Conservation (phyloP, 2,797 vertebrate genomes). For the Podarcis lilfordi region DNA sequence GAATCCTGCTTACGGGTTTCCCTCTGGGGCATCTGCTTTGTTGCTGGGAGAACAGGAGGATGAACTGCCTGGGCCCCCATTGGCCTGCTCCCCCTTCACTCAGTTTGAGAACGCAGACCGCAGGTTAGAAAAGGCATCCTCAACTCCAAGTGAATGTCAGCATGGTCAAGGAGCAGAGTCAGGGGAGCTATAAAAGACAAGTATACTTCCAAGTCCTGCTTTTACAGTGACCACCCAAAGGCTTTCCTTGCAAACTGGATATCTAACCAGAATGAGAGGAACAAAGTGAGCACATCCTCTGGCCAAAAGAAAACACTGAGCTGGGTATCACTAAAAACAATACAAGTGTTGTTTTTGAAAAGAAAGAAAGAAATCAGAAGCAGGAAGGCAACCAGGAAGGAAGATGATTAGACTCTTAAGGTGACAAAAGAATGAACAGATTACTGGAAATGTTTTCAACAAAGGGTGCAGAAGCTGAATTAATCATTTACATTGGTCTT, state of each 20-base stretch:
- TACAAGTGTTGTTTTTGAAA: not conserved
- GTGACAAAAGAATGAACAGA: not conserved
- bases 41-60: no score
- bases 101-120: not conserved
- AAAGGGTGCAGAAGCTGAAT: not conserved
- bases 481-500: not conserved
- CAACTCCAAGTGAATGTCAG: not conserved
- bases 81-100: no score
- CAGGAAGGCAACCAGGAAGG: not conserved
- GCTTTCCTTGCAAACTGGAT: not conserved
- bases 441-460: not conserved
- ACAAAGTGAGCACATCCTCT: not conserved
- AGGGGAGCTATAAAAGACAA: no score
- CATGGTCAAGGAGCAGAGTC: not conserved
- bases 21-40: no score
- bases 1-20: no score
- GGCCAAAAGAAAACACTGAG: not conserved
- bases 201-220: no score
- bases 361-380: not conserved
- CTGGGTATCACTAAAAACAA: not conserved
- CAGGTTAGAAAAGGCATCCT: not conserved
- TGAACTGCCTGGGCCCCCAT: no score
- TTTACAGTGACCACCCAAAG: not conserved
- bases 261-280: not conserved
- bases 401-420: not conserved